These are phyloP conservation scores for Maccullochella peelii DNA, from an alignment of 2,113 vertebrate genomes.

Conservation along the genomic window DNA sequence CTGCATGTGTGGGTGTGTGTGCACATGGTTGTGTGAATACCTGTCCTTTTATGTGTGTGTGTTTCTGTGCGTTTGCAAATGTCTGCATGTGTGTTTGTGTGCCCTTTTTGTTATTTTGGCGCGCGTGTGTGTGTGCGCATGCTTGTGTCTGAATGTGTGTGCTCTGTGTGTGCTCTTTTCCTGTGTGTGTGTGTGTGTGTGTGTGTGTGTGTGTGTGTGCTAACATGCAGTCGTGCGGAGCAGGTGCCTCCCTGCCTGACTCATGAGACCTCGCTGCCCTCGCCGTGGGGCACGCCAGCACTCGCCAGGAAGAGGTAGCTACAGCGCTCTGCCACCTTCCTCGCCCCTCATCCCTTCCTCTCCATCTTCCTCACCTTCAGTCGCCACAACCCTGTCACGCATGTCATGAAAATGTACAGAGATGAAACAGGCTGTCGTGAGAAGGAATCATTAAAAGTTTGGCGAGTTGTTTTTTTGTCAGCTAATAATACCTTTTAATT, in stretches of 20 bases:
- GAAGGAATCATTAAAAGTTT: not conserved
- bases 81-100: not conserved
- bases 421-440: not conserved
- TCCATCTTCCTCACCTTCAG: slow-evolving; percentile 1
- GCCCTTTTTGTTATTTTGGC: not conserved
- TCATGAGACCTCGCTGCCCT: slow-evolving; percentile 98
- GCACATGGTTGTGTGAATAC: not conserved
- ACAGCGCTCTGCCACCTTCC: slow-evolving; percentile 80
- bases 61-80: not conserved
- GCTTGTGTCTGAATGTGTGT: not conserved
- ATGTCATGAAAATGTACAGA: not conserved
- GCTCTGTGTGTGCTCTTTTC: slow-evolving; percentile 42
- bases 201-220: slow-evolving; percentile 54
- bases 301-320: slow-evolving; percentile 99
- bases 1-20: slow-evolving; percentile 48
- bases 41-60: not conserved
- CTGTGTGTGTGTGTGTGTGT: not conserved
- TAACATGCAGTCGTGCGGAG: slow-evolving; percentile 94
- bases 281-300: slow-evolving; percentile 99
- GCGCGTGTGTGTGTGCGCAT: not conserved
- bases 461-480: not conserved
- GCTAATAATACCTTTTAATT: not conserved
- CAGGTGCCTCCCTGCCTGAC: slow-evolving; percentile 99
- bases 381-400: not conserved
- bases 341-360: slow-evolving; percentile 24